These are phyloP conservation scores for Chrysomela aeneicollis DNA, from an alignment of 2,888 invertebrate species.

Conservation along the genomic window DNA sequence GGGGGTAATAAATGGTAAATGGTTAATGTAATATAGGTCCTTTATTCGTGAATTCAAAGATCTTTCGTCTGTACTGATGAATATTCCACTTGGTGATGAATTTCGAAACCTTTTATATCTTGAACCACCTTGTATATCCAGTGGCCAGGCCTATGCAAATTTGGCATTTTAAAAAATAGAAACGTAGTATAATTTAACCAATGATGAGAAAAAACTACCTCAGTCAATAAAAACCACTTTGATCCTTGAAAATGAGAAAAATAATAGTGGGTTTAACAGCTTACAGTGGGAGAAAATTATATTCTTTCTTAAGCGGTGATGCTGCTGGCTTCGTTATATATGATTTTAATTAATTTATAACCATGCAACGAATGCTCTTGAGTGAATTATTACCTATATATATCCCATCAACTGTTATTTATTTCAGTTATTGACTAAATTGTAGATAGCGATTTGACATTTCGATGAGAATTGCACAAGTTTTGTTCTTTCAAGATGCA, in stretches of 20 bases:
- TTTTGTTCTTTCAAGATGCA: neutral
- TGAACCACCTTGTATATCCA: no score
- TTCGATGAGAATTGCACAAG: constrained; percentile 19
- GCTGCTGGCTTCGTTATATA: neutral
- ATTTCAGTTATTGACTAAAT: constrained; percentile 25
- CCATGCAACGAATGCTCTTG: neutral
- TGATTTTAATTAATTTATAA: no score
- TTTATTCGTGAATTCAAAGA: no score
- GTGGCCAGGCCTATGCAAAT: no score
- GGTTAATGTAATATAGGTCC: no score
- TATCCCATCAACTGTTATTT: neutral
- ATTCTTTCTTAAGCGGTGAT: neutral
- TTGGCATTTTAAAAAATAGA: no score
- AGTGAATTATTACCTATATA: neutral
- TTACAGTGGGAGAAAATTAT: neutral
- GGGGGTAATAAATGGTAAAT: no score
- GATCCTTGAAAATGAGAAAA: neutral
- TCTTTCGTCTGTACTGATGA: no score
- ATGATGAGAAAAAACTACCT: no score
- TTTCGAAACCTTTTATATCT: no score
- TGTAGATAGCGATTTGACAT: constrained; percentile 27
- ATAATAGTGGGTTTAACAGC: neutral
- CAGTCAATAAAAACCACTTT: neutral
- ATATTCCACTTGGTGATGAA: no score
- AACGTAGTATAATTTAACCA: no score